These are phyloP conservation scores for Shargacucullia verbasci DNA, from an alignment of 2,888 invertebrate species.

Conservation along the genomic window DNA sequence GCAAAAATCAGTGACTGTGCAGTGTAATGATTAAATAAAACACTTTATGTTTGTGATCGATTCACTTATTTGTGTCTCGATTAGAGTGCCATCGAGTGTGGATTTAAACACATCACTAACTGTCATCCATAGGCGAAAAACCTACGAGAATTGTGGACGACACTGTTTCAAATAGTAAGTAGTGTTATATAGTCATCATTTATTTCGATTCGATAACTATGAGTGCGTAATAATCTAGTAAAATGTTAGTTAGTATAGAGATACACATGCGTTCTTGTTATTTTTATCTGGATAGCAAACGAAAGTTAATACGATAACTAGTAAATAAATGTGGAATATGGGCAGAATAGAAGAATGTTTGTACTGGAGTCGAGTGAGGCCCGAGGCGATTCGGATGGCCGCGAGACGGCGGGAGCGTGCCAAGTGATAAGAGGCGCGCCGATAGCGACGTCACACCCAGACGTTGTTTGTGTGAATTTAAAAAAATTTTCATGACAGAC, in stretches of 20 bases:
- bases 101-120: conserved; percentile 78
- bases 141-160: conserved; percentile 84
- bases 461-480: conserved; percentile 89
- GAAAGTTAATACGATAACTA: conserved; percentile 33
- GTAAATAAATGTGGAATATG: conserved; percentile 65
- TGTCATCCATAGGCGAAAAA: conserved; percentile 84
- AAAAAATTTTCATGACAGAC: conserved; percentile 89
- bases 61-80: conserved; percentile 75
- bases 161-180: conserved; percentile 88
- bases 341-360: conserved; percentile 73
- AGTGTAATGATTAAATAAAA: conserved; percentile 69
- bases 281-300: conserved; percentile 10
- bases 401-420: conserved; percentile 88
- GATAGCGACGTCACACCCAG: conserved; percentile 89
- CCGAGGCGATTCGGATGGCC: conserved; percentile 78
- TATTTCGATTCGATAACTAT: conserved; percentile 18
- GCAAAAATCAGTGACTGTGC: conserved; percentile 81
- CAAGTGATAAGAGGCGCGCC: conserved; percentile 89
- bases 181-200: conserved; percentile 50
- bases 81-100: conserved; percentile 77
- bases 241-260: conserved; percentile 5
- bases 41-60: conserved; percentile 76
- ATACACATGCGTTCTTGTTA: conserved; percentile 8
- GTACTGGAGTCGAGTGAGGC: conserved; percentile 75
- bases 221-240: background rate